These are phyloP conservation scores for Apolygus lucorum DNA, from an alignment of 1,140 invertebrate species.

Conservation along the genomic window DNA sequence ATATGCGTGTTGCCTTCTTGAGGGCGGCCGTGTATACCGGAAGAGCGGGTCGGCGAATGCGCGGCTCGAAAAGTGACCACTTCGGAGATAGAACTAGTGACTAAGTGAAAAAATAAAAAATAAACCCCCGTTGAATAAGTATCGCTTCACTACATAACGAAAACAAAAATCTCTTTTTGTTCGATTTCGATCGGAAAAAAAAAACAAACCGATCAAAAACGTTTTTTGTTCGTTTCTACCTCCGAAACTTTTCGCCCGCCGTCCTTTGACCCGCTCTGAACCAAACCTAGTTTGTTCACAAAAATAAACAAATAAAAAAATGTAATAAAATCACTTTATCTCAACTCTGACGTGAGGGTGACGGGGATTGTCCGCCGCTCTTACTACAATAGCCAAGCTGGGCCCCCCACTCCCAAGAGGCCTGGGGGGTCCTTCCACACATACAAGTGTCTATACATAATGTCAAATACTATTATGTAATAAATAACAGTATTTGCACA, in stretches of 20 bases:
- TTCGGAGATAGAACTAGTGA: too few relatives aligned
- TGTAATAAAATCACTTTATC: not conserved
- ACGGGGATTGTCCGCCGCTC: not conserved
- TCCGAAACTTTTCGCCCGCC: slow-evolving; percentile 4
- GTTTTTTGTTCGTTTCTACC: too few relatives aligned
- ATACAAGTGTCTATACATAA: slow-evolving; percentile 31
- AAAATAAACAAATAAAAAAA: not conserved
- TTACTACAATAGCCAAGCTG: slow-evolving; percentile 2
- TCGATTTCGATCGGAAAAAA: too few relatives aligned
- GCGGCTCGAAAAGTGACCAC: slow-evolving; percentile 2
- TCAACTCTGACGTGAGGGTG: not conserved
- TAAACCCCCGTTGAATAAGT: too few relatives aligned
- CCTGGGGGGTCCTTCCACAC: slow-evolving; percentile 11
- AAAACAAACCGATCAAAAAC: too few relatives aligned
- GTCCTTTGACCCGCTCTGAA: slow-evolving; percentile 7
- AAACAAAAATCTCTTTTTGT: too few relatives aligned
- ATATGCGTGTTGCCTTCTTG: slow-evolving; percentile 21
- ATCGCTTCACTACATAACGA: too few relatives aligned
- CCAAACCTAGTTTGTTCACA: slow-evolving; percentile 7
- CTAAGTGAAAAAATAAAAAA: too few relatives aligned
- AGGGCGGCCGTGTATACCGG: slow-evolving; percentile 12
- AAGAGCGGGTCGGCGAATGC: slow-evolving; percentile 8
- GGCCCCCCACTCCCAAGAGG: not conserved
- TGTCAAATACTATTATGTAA: slow-evolving; percentile 34
- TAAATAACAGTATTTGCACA: slow-evolving; percentile 27